Evolutionary conservation across 2,888 invertebrate genomes (phyloP), one percentile per base, ranked within the genome.

Genomic region (Chelonus formosanus): DNA sequence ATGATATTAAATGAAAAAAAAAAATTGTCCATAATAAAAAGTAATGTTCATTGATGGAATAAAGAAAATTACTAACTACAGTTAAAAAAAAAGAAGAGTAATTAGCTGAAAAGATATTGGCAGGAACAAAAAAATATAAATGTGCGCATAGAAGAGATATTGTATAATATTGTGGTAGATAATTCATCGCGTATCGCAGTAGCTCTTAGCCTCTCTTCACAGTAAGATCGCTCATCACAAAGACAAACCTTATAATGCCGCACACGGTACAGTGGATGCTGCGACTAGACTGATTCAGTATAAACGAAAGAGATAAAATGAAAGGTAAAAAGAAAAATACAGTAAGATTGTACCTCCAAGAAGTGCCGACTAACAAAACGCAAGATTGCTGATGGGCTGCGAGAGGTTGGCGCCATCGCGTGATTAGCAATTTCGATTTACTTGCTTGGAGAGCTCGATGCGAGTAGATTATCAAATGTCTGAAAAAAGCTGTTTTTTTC

Each of bases 371-470:
- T 40, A 40, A 40, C 40, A 40, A 6, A 40, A 40, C 40, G 40
- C 40, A 40, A 40, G 40, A 40, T 63, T 68, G 70, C 59, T 63
- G 63, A 65, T 64, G 60, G 63, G 50, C 62, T 56, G 62, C 63
- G 59, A 78, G 78, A 80, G 82, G 76, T 80, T 83, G 84, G 84
- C 83, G 84, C 84, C 83, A 82, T 84, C 81, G 83, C 82, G 80
- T 82, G 82, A 84, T 84, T 84, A 84, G 81, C 84, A 84, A 84
- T 84, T 84, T 83, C 77, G 80, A 83, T 83, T 84, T 84, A 80
- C 67, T 70, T 71, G 74, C 69, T 67, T 56, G 40, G 40, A 40
- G 40, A 40, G 40, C 40, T 40, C 5, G 40, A 40, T 40, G 40
- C 40, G 40, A 40, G 40, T 6, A 5, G 40, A 40, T 40, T 40